Conservation (phyloP, 2,113 vertebrate genomes). For the Natator depressus region DNA sequence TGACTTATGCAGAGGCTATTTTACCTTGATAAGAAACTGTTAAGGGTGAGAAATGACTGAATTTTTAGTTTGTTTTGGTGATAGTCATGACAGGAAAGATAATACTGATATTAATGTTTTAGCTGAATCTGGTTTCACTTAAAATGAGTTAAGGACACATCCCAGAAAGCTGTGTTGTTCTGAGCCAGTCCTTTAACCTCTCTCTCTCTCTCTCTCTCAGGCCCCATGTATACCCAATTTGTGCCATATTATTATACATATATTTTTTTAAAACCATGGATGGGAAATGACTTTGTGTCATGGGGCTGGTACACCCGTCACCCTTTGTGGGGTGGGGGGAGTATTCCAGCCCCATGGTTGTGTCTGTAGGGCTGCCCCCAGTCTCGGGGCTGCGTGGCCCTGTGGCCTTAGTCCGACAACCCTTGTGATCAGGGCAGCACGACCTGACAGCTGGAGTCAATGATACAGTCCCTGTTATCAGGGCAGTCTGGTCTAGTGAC, state of each 20-base stretch:
- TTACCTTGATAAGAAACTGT: not conserved
- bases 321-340: no score
- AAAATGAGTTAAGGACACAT: not conserved
- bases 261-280: not conserved
- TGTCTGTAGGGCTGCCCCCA: no score
- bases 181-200: not conserved
- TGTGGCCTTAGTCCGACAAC: no score
- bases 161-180: not conserved
- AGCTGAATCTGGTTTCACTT: not conserved
- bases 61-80: not conserved
- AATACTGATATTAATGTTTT: not conserved
- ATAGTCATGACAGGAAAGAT: not conserved
- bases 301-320: no score
- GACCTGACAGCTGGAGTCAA: no score
- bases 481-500: no score
- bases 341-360: no score
- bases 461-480: no score
- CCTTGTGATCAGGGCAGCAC: no score
- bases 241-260: not conserved
- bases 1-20: not conserved
- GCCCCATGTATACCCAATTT: not conserved
- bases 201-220: not conserved
- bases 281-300: not conserved
- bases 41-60: not conserved
- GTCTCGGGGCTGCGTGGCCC: no score